Percentiles rank a stretch among this genome's conserved stretches.
Conservation (phyloP, 2,797 vertebrate genomes). For the Tokudaia muenninki region DNA sequence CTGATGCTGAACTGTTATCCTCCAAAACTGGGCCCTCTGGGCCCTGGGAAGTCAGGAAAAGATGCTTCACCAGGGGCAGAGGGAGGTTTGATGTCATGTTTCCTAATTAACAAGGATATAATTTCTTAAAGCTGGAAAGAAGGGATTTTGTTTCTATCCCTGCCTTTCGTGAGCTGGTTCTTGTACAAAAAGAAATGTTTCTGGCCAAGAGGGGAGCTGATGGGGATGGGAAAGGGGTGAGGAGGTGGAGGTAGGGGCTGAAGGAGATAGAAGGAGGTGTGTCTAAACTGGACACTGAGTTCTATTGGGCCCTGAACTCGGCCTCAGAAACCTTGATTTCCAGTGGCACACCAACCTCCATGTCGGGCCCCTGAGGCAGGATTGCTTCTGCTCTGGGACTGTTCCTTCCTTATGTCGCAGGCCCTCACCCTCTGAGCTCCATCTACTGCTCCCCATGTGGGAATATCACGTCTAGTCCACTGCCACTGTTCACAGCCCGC, state of each 20-base stretch:
- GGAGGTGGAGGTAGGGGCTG: not conserved
- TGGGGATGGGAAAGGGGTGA: not conserved
- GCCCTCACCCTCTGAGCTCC: not conserved
- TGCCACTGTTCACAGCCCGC: fast-evolving
- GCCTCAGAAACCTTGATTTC: not conserved
- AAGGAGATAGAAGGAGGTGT: not conserved
- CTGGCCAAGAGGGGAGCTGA: not conserved
- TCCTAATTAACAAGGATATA: slow-evolving; percentile 49
- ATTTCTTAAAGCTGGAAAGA: slow-evolving; percentile 38
- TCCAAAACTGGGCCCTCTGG: not conserved
- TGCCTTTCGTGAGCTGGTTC: not conserved
- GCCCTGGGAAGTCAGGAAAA: not conserved
- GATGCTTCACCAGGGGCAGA: fast-evolving
- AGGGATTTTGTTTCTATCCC: not conserved
- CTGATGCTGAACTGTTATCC: not conserved
- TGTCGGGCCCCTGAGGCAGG: not conserved
- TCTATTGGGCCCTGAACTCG: not conserved
- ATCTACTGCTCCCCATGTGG: fast-evolving
- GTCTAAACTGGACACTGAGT: not conserved
- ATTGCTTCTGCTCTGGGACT: not conserved
- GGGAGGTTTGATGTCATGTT: not conserved
- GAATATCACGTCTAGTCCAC: fast-evolving
- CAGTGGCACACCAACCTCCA: not conserved
- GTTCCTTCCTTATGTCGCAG: not conserved
- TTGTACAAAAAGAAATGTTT: not conserved